phyloP scores from a whole-genome alignment of 2,797 vertebrate genomes.

The Micrastur ruficollis region DNA sequence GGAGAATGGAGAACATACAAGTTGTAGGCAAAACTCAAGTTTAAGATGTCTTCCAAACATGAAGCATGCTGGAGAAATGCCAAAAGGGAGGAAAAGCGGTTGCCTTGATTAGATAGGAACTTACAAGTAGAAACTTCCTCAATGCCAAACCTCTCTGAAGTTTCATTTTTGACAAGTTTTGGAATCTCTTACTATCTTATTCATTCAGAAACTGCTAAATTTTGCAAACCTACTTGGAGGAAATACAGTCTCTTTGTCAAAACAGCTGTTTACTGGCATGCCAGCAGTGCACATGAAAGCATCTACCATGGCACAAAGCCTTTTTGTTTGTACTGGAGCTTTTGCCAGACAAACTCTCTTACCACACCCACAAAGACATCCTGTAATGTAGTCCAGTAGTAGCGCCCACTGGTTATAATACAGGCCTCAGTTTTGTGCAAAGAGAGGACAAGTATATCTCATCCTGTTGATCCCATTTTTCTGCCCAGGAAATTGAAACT shows the following conservation, averaged over 20 bases:
- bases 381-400: background rate
- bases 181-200: background rate
- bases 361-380: background rate
- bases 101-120: background rate
- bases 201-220: background rate
- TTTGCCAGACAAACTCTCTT: background rate
- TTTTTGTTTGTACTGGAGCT: background rate
- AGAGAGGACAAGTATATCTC: background rate
- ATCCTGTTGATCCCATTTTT: background rate
- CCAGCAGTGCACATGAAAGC: background rate
- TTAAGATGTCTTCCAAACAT: background rate
- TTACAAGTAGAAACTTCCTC: background rate
- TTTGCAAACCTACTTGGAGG: background rate
- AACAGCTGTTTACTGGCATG: background rate
- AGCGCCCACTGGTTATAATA: background rate
- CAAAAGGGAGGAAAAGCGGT: background rate
- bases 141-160: background rate
- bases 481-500: constrained; percentile 20
- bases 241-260: background rate
- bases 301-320: background rate
- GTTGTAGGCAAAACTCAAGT: background rate
- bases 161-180: background rate
- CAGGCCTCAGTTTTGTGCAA: background rate
- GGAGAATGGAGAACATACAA: background rate
- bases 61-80: background rate